phyloP scores from a whole-genome alignment of 2,888 invertebrate genomes.

The Pseudococcus longispinus region DNA sequence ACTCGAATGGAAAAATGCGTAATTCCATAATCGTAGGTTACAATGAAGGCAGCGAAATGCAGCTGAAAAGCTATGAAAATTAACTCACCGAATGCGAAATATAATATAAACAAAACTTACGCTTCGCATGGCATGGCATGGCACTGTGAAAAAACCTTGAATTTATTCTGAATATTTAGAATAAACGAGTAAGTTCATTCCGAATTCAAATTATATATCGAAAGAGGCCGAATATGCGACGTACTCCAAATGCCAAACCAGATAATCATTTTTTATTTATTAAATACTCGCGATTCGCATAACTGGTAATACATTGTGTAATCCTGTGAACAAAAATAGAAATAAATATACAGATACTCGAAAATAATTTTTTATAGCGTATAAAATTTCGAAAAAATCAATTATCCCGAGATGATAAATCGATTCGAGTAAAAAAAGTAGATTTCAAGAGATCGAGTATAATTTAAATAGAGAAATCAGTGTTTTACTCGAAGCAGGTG shows the following conservation, averaged over 20 bases:
- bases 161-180: not conserved
- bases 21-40: too few relatives aligned
- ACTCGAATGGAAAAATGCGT: too few relatives aligned
- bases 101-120: not conserved
- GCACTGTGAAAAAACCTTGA: slow-evolving; percentile 4
- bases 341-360: not conserved
- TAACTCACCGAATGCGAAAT: not conserved
- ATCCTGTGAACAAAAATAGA: not conserved
- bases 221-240: not conserved
- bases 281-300: not conserved
- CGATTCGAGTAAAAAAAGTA: not conserved
- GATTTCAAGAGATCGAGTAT: not conserved
- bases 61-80: too few relatives aligned
- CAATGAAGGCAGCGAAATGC: too few relatives aligned
- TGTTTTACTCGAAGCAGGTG: too few relatives aligned
- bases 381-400: not conserved
- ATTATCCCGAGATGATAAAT: not conserved
- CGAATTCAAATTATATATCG: not conserved
- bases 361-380: not conserved
- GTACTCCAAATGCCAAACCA: not conserved
- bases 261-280: not conserved
- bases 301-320: not conserved
- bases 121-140: not conserved
- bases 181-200: not conserved
- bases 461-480: too few relatives aligned